Evolutionary conservation across 64 coral and sea anemone genomes (phyloP), one percentile per base, ranked within the genome.

Genomic region (Dendrophyllia cribrosa): DNA sequence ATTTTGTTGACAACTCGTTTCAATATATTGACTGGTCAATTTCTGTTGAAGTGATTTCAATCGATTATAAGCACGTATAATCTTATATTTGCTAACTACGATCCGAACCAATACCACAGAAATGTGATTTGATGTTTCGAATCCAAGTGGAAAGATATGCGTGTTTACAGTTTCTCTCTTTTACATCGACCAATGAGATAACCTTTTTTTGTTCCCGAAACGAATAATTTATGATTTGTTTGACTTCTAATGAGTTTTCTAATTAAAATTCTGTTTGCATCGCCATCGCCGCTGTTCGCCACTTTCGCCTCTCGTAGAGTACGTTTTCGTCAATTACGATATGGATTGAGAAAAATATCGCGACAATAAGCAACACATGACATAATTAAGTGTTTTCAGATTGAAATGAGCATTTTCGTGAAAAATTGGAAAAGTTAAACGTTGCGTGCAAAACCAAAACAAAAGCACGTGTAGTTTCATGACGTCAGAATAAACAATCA

Each of bases 181-280:
- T 56, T 56, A 12, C 7, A 56, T 7, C 12, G 53, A 56, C 53
- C 61, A 64, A 15, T 64, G 17, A 13, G 14, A 3, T 6, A 7
- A 8, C 53, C 19, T n/a, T 50, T 77, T 25, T 21, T 77, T 58
- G 51, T 77, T 22, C 9, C 21, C 0, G 75, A 77, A 77, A 77
- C 53, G 75, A 77, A 77, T 77, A 55, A 55, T 77, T 77, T 77
- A 56, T 55, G 9, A 77, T 22, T 77, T 77, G 20, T 0, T 7
- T 50, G 46, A 75, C 72, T 50, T 75, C 8, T 20, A 2, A 20
- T 34, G 34, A 34, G 34, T 34, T 34, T 34, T 34, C 34, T 34
- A 34, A 34, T 34, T 34, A 34, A 34, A 34, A 34, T 34, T 34
- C 34, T 34, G 34, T 34, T 34, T 34, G 34, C 34, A 2, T 34